A percentile compares a stretch with the other conserved stretches of the same genome.
phyloP scores from a whole-genome alignment of 1,140 invertebrate genomes.

The Drosophila athabasca region DNA sequence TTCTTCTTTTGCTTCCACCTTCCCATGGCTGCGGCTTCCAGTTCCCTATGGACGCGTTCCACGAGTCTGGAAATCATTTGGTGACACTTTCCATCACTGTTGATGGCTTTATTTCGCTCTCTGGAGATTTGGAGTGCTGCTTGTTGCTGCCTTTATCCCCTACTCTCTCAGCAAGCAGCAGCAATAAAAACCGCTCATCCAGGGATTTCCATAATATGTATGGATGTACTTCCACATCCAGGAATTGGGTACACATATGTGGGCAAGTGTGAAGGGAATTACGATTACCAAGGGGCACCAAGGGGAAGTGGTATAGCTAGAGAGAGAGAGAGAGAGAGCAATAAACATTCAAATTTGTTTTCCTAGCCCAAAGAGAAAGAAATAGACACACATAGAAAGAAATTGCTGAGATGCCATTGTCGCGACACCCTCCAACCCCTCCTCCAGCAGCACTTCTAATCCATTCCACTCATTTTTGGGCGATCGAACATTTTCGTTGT shows the following conservation, averaged over 20 bases:
- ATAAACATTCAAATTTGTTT: slow-evolving; percentile 17
- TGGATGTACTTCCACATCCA: slow-evolving; percentile 11
- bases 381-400: slow-evolving; percentile 6
- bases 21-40: not conserved
- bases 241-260: slow-evolving; percentile 34
- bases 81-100: slow-evolving; percentile 55
- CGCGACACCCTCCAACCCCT: slow-evolving; percentile 4
- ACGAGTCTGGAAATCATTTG: slow-evolving; percentile 42
- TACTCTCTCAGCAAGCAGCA: slow-evolving; percentile 22
- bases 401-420: slow-evolving; percentile 36
- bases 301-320: no score
- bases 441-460: slow-evolving; percentile 10
- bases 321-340: slow-evolving; percentile 5
- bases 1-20: not conserved
- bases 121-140: slow-evolving; percentile 13
- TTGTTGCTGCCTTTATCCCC: not conserved
- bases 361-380: not conserved
- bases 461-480: slow-evolving; percentile 31
- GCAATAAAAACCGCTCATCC: slow-evolving; percentile 55
- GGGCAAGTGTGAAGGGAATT: not conserved
- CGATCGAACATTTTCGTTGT: slow-evolving; percentile 35
- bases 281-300: not conserved
- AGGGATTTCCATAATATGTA: slow-evolving; percentile 50
- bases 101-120: slow-evolving; percentile 68
- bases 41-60: slow-evolving; percentile 46